These are phyloP conservation scores for Cantharis flavilabris DNA, from an alignment of 2,888 invertebrate genomes.

Conservation along the genomic window DNA sequence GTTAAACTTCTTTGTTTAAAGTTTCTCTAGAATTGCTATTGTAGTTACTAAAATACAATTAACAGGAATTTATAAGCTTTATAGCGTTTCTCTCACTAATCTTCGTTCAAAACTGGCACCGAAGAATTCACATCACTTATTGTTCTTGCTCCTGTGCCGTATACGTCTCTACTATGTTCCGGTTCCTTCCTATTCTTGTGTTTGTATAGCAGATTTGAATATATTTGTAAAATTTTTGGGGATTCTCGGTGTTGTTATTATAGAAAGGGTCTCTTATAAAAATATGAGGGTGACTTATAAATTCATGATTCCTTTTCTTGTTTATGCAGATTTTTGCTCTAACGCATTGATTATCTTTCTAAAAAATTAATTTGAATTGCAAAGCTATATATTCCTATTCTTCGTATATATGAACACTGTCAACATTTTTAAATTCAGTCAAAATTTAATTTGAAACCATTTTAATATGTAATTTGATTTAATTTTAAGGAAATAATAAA, in stretches of 20 bases:
- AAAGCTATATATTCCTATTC: background rate
- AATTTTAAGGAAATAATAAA: background rate
- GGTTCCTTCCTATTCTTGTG: slow-evolving; percentile 30
- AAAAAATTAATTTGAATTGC: slow-evolving; percentile 19
- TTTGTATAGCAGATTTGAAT: slow-evolving; percentile 28
- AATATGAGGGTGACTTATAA: slow-evolving; percentile 25
- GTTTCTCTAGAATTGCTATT: slow-evolving; percentile 26
- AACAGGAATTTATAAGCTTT: slow-evolving; percentile 32
- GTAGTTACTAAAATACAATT: slow-evolving; percentile 30
- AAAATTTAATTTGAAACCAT: background rate
- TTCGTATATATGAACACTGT: background rate
- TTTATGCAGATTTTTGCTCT: slow-evolving; percentile 17
- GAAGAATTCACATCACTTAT: slow-evolving; percentile 30
- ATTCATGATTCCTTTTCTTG: slow-evolving; percentile 23
- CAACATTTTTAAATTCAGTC: background rate
- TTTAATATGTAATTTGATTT: background rate
- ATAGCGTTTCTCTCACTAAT: slow-evolving; percentile 31
- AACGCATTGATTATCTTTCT: slow-evolving; percentile 13
- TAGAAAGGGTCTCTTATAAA: slow-evolving; percentile 26
- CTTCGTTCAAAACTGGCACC: slow-evolving; percentile 28
- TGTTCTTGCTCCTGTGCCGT: slow-evolving; percentile 30
- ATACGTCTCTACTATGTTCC: slow-evolving; percentile 26
- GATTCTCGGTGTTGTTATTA: slow-evolving; percentile 20
- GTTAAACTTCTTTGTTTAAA: slow-evolving; percentile 29
- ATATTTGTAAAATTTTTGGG: slow-evolving; percentile 24